Conservation (phyloP, 2,797 vertebrate species). For the Peromyscus melanophrys region DNA sequence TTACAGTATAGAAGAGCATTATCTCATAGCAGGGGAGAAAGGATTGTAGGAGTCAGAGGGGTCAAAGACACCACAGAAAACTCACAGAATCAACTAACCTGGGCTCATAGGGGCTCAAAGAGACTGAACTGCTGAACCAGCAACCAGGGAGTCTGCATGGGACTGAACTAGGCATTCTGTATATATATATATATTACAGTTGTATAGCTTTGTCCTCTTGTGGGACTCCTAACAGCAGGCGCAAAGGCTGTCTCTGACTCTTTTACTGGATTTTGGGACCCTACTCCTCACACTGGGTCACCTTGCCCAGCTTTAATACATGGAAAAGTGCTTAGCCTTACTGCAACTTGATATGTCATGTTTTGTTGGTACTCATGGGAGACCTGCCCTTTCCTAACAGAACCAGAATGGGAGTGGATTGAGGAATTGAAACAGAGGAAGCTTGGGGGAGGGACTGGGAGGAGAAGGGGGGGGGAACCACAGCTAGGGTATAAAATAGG, state of each 20-base stretch:
- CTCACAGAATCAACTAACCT: too few species aligned
- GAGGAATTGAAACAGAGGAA: neutral
- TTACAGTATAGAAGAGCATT: too few species aligned
- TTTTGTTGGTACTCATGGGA: neutral
- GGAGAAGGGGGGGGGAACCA: neutral
- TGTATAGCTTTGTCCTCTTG: too few species aligned
- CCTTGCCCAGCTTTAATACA: neutral
- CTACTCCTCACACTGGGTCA: neutral
- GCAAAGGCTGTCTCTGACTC: neutral
- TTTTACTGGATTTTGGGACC: neutral
- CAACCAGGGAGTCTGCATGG: too few species aligned
- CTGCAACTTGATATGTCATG: neutral
- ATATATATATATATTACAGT: too few species aligned
- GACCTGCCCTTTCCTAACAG: neutral
- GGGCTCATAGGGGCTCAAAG: too few species aligned
- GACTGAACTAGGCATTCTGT: too few species aligned
- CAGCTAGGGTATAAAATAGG: neutral
- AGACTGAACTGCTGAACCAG: too few species aligned
- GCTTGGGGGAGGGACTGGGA: neutral
- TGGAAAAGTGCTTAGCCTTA: neutral
- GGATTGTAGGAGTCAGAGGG: too few species aligned
- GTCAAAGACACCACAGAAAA: too few species aligned
- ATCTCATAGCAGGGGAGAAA: too few species aligned
- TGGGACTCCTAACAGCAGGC: too few species aligned
- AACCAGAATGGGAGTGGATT: neutral